Evolutionary conservation across 2,797 vertebrate genomes (phyloP), one percentile per base, ranked within the genome.

Genomic region (Lindbergichthys nudifrons): DNA sequence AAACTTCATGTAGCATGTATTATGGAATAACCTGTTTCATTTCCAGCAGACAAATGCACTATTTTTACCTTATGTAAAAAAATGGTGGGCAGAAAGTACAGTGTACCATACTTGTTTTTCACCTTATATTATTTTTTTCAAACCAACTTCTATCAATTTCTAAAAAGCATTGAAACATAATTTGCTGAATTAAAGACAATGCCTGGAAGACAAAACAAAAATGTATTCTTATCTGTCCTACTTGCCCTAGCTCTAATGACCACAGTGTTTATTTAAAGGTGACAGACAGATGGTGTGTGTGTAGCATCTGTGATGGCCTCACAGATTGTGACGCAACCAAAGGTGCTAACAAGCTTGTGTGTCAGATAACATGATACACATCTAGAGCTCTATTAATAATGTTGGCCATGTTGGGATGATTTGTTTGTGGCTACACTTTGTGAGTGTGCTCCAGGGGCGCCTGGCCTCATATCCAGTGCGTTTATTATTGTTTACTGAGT

Each of bases 271-370:
- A 56, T 53, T 13, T n/a, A 16, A 11, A 72, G 10, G 51, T 72
- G 63, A 4, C 67, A 79, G 76, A 63, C 60, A 43, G 48, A 51
- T 47, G 72, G 16, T n/a, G 53, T 63, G 53, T 63, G 58, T 21
- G 11, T 10, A 41, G 30, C 32, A 32, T 32, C 30, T 32, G 30
- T 32, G 30, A 32, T 32, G 30, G 30, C 30, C 30, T 32, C 30
- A 32, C 30, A 32, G 32, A 7, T 36, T 36, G 32, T 36, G 32
- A 36, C 8, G 8, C 32, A 57, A 4, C 4, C 2, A 16, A 19
- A 64, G 48, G 66, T 53, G 71, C 63, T 79, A 81, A 81, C 42
- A 68, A 75, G 79, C 60, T 60, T 51, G 18, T 1, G 63, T 32
- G 43, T 53, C 61, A 51, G n/a, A 45, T 36, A 65, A 26, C 21